Percentiles rank a stretch among this genome's conserved stretches.
These are phyloP conservation scores for Hyaena hyaena DNA, from an alignment of 2,113 vertebrate species.

Conservation along the genomic window DNA sequence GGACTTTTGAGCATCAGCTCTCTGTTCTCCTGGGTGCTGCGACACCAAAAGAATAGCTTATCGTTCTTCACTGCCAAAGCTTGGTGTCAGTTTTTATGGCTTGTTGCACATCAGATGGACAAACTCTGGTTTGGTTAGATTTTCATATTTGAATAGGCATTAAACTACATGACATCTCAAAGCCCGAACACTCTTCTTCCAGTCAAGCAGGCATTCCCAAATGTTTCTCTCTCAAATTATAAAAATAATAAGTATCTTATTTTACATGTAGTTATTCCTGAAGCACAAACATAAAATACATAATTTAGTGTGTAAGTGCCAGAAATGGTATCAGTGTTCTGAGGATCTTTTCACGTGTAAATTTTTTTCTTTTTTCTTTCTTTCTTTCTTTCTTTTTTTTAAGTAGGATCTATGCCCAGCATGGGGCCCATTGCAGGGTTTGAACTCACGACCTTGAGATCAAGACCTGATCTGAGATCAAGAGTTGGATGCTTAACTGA, in stretches of 20 bases:
- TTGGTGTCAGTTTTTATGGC: neutral
- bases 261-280: neutral
- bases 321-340: neutral
- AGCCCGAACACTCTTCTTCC: neutral
- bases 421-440: neutral
- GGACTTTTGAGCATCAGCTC: neutral
- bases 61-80: neutral
- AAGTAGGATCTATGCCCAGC: neutral
- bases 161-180: neutral
- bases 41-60: neutral
- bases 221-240: neutral
- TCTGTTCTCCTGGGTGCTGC: neutral
- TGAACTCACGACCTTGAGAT: neutral
- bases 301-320: neutral
- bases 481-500: neutral
- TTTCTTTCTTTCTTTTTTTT: no score
- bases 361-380: no score
- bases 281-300: neutral
- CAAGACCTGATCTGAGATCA: neutral
- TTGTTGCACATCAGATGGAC: fast-evolving
- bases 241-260: neutral
- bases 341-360: neutral
- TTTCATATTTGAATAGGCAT: neutral
- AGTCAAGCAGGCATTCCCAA: neutral
- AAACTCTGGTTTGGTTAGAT: neutral